Base-by-base conservation (phyloP, 2,888 invertebrate genomes). In the Caenorhabditis japonica region DNA sequence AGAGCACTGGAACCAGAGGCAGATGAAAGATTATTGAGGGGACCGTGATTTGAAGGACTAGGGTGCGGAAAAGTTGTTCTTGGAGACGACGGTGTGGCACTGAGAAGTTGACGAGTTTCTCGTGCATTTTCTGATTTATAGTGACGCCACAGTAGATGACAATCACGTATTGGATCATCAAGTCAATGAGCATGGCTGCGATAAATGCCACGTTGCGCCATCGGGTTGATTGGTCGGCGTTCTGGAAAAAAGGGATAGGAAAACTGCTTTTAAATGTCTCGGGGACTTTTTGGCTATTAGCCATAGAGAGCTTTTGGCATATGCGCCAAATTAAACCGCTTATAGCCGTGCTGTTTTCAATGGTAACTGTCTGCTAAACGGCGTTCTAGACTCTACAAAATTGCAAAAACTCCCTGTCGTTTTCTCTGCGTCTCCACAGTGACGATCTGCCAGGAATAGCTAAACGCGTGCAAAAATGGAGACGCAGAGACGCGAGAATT, bases 11-110 rank as follows among this genome's bases (percentile, higher is more conserved):
- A 17, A 58, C 46, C 19, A 58, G 46, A 12, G 58, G 58, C 5
- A 58, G 46, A 12, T 58, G 58, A 46, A 58, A 58, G 10, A 58
- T 58, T 34, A 58, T 38, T 3, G 58, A 58, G 33, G 58, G 58
- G 15, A 58, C 34, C 4, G 58, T 46, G 23, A 58, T 58, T 15
- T 58, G 58, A n/a, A 58, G 46, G 1, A 58, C 46, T 1, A 58
- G 46, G 1, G 58, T 58, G 3, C 27, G 19, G 58, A 58, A 58
- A 13, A 58, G 36, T 58, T 58, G 58, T 46, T 58, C 58, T 25
- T 58, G 58, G 23, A 58, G 41, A 12, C 38, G 34, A 2, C 58
- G 58, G 27, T 44, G 34, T 0, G 58, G 23, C 13, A 58, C 46
- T 15, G 58, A 58, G 46, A 36, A 58, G 17, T 17, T 46, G 36